Evolutionary conservation across 64 coral and sea anemone species (phyloP).

Genomic region (Trachythela sp.): DNA sequence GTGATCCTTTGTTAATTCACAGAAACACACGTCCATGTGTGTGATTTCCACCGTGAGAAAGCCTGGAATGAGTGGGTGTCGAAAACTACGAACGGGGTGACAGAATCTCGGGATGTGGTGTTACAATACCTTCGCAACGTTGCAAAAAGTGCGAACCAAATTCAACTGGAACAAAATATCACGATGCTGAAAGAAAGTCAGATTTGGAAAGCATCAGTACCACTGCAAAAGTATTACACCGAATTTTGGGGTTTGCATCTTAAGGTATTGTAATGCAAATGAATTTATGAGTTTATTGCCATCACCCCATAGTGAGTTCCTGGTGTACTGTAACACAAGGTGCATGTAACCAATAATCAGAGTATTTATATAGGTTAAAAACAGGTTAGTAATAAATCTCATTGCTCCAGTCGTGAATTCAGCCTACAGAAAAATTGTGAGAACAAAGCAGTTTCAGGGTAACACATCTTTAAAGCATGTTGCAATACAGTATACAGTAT

Average conservation of each 20-base stretch:
- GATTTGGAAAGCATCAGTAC: background rate
- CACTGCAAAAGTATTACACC: background rate
- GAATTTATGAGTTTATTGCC: background rate
- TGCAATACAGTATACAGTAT: no score
- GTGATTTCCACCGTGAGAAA: no score
- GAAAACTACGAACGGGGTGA: background rate
- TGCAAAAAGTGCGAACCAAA: background rate
- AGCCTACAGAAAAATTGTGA: no score
- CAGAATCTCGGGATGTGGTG: background rate
- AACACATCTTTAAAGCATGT: no score
- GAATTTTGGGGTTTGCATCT: background rate
- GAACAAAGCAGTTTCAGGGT: no score
- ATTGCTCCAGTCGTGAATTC: no score
- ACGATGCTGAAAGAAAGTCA: background rate
- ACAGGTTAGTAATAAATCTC: no score
- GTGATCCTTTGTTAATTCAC: no score
- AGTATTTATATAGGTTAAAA: no score
- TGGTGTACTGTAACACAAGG: background rate
- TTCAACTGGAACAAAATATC: background rate
- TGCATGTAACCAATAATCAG: no score
- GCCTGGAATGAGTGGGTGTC: background rate
- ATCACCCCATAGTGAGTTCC: background rate
- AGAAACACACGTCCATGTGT: no score
- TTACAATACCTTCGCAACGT: background rate
- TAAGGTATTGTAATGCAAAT: background rate